Evolutionary conservation across 2,113 vertebrate genomes (phyloP).

Genomic region (Elaphurus davidianus): DNA sequence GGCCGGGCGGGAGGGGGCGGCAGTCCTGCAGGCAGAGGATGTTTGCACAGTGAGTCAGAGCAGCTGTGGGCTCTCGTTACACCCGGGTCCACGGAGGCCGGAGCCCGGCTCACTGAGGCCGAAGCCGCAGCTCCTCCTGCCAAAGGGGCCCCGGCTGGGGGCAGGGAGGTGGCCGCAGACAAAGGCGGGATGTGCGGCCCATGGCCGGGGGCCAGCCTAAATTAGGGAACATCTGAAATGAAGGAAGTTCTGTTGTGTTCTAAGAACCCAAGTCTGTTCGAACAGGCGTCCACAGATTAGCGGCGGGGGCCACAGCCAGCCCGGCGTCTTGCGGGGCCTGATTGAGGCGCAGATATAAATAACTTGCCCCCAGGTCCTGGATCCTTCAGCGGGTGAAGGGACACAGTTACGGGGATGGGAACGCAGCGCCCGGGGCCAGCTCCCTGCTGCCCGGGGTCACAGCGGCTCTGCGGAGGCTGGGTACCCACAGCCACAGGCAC

Average conservation of each 20-base stretch:
- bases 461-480: accelerated
- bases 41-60: constrained; percentile 55
- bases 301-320: accelerated
- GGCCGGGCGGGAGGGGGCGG: not conserved
- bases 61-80: not conserved
- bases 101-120: not conserved
- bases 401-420: not conserved
- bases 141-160: not conserved
- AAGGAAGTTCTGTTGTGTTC: not conserved
- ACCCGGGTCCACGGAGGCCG: not conserved
- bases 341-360: not conserved
- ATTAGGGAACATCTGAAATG: not conserved
- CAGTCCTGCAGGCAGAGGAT: not conserved
- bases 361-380: not conserved
- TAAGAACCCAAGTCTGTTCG: not conserved
- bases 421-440: accelerated
- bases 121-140: not conserved
- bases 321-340: not conserved
- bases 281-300: accelerated
- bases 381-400: accelerated
- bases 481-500: accelerated
- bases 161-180: not conserved
- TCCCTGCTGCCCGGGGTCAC: not conserved
- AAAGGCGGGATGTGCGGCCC: accelerated
- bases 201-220: accelerated